These are phyloP conservation scores for Bellardia bayeri DNA, from an alignment of 2,888 invertebrate species.

Conservation along the genomic window DNA sequence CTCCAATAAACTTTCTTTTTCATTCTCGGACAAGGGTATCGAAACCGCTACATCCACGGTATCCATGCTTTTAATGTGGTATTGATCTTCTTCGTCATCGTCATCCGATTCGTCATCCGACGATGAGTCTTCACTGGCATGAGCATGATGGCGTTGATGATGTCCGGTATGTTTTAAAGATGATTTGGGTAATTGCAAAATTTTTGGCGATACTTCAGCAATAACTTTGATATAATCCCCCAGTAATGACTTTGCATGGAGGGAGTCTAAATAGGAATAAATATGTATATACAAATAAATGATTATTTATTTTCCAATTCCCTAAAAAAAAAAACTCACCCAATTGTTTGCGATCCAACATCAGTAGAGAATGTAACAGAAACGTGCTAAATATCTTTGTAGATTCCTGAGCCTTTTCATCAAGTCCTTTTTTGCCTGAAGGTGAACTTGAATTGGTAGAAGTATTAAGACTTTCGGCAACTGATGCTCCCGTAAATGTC, in stretches of 20 bases:
- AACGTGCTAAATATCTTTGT: slow-evolving; percentile 78
- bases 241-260: slow-evolving; percentile 77
- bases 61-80: slow-evolving; percentile 75
- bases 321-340: slow-evolving; percentile 73
- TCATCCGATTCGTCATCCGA: slow-evolving; percentile 78
- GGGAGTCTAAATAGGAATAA: slow-evolving; percentile 74
- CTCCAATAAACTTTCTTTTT: slow-evolving; percentile 80
- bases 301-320: background rate
- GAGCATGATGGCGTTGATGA: slow-evolving; percentile 77
- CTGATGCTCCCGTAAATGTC: slow-evolving; percentile 67
- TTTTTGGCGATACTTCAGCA: slow-evolving; percentile 82
- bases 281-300: background rate
- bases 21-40: slow-evolving; percentile 77
- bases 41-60: slow-evolving; percentile 12
- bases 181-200: slow-evolving; percentile 82
- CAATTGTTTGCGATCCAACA: slow-evolving; percentile 81
- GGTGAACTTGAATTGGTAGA: slow-evolving; percentile 7
- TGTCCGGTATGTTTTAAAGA: slow-evolving; percentile 77
- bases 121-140: slow-evolving; percentile 77
- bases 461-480: slow-evolving; percentile 35
- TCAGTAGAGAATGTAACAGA: slow-evolving; percentile 82
- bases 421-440: background rate
- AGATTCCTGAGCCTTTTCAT: slow-evolving; percentile 38
- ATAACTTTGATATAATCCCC: slow-evolving; percentile 82
- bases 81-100: slow-evolving; percentile 72